A percentile compares a stretch with the other conserved stretches of the same genome.
phyloP scores from a whole-genome alignment of 1,140 invertebrate genomes.

The Asbolus verrucosus region DNA sequence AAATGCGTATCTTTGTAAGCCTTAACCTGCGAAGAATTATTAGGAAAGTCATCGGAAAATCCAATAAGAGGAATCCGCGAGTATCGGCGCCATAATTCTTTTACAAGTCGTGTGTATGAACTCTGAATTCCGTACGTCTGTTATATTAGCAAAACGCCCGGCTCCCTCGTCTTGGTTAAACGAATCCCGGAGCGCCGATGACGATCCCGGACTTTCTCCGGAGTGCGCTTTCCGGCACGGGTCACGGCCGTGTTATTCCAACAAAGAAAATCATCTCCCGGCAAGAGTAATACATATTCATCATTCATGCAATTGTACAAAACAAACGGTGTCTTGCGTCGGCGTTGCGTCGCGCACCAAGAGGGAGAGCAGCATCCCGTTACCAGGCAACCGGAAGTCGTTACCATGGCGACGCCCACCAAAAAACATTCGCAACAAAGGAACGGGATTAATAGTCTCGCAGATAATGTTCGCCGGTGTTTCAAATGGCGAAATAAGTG shows the following conservation, averaged over 20 bases:
- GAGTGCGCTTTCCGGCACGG: constrained; percentile 12
- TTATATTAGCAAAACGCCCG: too few species aligned
- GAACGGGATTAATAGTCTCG: constrained; percentile 63
- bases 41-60: constrained; percentile 33
- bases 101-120: constrained; percentile 40
- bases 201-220: not conserved
- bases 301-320: constrained; percentile 60
- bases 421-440: constrained; percentile 64
- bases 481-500: constrained; percentile 62
- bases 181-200: not conserved
- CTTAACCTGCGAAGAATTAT: constrained; percentile 26
- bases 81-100: constrained; percentile 31
- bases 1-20: constrained; percentile 24
- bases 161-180: too few species aligned
- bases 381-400: constrained; percentile 61
- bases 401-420: constrained; percentile 60
- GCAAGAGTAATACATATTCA: constrained; percentile 59
- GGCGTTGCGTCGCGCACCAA: constrained; percentile 50
- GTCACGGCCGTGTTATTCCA: constrained; percentile 50
- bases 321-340: constrained; percentile 59
- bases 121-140: constrained; percentile 17
- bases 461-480: constrained; percentile 62
- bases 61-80: constrained; percentile 30
- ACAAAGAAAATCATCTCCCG: constrained; percentile 56
- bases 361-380: constrained; percentile 52